Percentiles rank a stretch among this genome's conserved stretches.
These are phyloP conservation scores for Siniperca chuatsi DNA, from an alignment of 2,113 vertebrate genomes.

Conservation along the genomic window DNA sequence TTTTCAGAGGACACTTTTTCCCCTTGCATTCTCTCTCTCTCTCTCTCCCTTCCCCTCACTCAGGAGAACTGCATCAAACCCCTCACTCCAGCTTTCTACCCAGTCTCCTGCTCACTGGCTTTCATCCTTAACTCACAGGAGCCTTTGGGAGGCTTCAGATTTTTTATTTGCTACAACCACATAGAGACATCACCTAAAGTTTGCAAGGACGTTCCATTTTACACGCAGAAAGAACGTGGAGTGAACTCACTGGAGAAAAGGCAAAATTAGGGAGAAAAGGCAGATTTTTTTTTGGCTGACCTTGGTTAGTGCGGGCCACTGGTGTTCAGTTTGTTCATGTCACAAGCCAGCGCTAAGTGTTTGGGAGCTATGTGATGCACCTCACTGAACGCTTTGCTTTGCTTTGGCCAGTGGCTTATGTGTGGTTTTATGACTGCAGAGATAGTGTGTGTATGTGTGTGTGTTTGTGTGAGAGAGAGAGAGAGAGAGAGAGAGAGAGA, in stretches of 20 bases:
- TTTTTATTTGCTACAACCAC: slow-evolving; percentile 74
- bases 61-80: slow-evolving; percentile 77
- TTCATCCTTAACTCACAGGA: slow-evolving; percentile 82
- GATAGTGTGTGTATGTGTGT: background rate
- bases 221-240: slow-evolving; percentile 31
- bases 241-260: slow-evolving; percentile 50
- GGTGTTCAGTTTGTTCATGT: slow-evolving; percentile 58
- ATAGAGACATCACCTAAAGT: slow-evolving; percentile 72
- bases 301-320: slow-evolving; percentile 44
- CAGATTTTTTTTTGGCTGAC: slow-evolving; percentile 40
- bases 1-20: slow-evolving; percentile 71
- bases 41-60: slow-evolving; percentile 56
- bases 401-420: slow-evolving; percentile 35
- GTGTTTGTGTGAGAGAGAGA: background rate
- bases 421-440: slow-evolving; percentile 26
- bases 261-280: slow-evolving; percentile 55
- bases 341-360: slow-evolving; percentile 44
- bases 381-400: slow-evolving; percentile 21
- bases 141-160: slow-evolving; percentile 76
- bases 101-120: slow-evolving; percentile 73
- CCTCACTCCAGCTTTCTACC: slow-evolving; percentile 73
- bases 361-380: slow-evolving; percentile 38
- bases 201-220: slow-evolving; percentile 78
- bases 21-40: slow-evolving; percentile 51
- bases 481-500: background rate